A percentile compares a stretch with the other conserved stretches of the same genome.
These are phyloP conservation scores for Synanceia verrucosa DNA, from an alignment of 2,797 vertebrate genomes.

Conservation along the genomic window DNA sequence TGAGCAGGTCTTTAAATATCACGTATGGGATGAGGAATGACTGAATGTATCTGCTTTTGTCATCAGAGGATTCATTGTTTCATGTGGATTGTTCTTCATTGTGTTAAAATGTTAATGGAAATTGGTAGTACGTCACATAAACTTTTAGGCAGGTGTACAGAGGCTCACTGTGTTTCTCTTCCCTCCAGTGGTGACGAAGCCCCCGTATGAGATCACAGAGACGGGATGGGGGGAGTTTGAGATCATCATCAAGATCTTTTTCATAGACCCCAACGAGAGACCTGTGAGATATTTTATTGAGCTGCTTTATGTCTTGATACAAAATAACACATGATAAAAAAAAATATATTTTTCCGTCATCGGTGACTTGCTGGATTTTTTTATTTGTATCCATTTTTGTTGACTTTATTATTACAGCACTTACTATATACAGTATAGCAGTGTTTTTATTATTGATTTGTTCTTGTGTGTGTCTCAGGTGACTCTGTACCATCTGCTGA, in stretches of 20 bases:
- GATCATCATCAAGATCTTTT: constrained; percentile 99
- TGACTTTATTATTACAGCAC: too few relatives aligned
- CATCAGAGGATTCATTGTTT: neutral
- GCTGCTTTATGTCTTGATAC: neutral
- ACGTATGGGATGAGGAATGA: too few relatives aligned
- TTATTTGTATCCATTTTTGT: too few relatives aligned
- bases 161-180: neutral
- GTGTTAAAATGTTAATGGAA: neutral
- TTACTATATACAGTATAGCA: too few relatives aligned
- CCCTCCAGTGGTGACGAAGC: constrained; percentile 93
- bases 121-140: neutral
- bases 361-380: too few relatives aligned
- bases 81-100: neutral
- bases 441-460: neutral
- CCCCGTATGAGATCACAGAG: constrained; percentile 98
- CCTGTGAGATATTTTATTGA: constrained; percentile 82
- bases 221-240: constrained; percentile 99
- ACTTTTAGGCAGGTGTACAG: neutral
- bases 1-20: constrained; percentile 42
- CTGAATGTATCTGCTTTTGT: neutral
- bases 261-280: constrained; percentile 98
- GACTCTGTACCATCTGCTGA: constrained; percentile 95
- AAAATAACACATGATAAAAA: neutral
- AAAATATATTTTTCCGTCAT: too few relatives aligned
- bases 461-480: constrained; percentile 81